These are phyloP conservation scores for Sylvia borin DNA, from an alignment of 2,797 vertebrate genomes.

Conservation along the genomic window DNA sequence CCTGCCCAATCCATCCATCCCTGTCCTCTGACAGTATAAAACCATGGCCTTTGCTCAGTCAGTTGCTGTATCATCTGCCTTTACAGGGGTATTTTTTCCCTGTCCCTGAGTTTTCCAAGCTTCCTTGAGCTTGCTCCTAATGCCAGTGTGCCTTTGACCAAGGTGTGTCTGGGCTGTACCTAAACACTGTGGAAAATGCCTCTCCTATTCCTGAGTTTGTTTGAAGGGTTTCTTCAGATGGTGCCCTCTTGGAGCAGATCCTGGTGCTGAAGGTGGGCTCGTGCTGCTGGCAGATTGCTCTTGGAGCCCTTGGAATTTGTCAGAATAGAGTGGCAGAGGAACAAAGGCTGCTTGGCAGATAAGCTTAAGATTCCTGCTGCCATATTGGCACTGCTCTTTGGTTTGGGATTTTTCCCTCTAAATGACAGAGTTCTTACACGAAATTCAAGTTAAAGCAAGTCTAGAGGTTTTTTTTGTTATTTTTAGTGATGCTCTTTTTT, in stretches of 20 bases:
- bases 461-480: neutral
- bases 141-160: neutral
- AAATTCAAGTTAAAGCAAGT: slow-evolving; percentile 15
- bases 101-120: neutral
- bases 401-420: neutral
- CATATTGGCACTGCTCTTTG: neutral
- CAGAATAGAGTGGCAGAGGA: neutral
- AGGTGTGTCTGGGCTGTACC: neutral
- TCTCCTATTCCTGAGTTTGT: neutral
- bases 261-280: neutral
- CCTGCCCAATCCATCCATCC: accelerated
- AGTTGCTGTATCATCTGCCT: neutral
- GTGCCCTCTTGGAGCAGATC: neutral
- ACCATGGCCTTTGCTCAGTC: neutral
- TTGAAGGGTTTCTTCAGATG: neutral
- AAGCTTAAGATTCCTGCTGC: slow-evolving; percentile 23
- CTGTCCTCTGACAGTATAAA: neutral
- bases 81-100: neutral
- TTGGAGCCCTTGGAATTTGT: neutral
- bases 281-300: neutral
- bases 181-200: neutral
- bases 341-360: slow-evolving; percentile 42
- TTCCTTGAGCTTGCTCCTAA: neutral
- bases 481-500: neutral
- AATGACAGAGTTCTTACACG: neutral